A percentile compares a stretch with the other conserved stretches of the same genome.
phyloP scores from a whole-genome alignment of 2,888 invertebrate genomes.

The Papilio elwesi region DNA sequence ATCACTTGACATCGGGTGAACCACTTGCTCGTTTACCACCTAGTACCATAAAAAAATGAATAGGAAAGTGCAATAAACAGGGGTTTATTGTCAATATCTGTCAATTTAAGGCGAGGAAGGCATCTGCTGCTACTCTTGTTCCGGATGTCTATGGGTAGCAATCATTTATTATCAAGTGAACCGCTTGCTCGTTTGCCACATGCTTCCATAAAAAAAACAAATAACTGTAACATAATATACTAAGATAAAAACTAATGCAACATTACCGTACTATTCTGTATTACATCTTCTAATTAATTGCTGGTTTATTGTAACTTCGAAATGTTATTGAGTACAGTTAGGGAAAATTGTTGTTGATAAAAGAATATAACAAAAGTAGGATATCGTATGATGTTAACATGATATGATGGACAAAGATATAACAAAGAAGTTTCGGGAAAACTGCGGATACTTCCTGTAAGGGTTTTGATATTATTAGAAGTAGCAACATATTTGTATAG shows the following conservation, averaged over 20 bases:
- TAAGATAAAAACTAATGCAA: neutral
- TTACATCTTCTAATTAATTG: slow-evolving; percentile 7
- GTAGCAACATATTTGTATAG: neutral
- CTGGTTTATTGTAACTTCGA: slow-evolving; percentile 4
- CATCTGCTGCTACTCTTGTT: no score
- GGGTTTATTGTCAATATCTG: no score
- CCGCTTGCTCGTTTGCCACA: no score
- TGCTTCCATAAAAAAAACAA: no score
- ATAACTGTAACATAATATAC: neutral
- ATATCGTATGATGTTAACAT: neutral
- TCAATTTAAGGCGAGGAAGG: no score
- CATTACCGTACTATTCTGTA: neutral
- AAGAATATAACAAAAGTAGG: neutral
- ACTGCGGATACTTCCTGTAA: slow-evolving; percentile 2
- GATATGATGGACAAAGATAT: neutral
- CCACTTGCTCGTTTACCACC: no score
- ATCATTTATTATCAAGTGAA: no score
- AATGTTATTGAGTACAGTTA: neutral
- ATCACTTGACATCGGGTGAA: no score
- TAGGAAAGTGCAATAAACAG: no score
- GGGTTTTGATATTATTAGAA: neutral
- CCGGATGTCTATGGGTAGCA: no score
- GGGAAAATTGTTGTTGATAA: neutral
- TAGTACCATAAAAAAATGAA: no score
- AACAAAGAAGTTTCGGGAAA: slow-evolving; percentile 1